Evolutionary conservation across 2,888 invertebrate genomes (phyloP), one percentile per base, ranked within the genome.

Genomic region (Macrophya annulata): DNA sequence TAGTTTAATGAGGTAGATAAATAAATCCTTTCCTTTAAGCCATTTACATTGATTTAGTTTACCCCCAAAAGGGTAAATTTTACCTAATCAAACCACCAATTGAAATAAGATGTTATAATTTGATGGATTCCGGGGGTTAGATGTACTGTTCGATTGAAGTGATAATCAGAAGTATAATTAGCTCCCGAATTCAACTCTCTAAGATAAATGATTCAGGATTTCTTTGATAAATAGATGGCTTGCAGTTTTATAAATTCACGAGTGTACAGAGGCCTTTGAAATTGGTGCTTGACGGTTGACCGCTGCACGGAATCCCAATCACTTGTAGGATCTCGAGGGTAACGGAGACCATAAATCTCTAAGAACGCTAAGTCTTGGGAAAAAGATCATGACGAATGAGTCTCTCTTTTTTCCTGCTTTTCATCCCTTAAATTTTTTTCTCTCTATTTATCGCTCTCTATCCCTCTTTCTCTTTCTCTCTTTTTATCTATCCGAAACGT

Each of bases 401-500:
- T 40, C 40, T 71, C 40, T 40, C 37, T 71, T 71, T 37, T 40
- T 71, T 71, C 37, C 71, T 71, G 71, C 40, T 71, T 71, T 71
- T 71, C 37, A 71, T 71, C 71, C 71, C 17, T 82, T 43, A 25
- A 51, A 71, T 72, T 82, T 85, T 37, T 17, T 9, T 43, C 71
- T 15, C 45, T 83, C 25, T 21, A 17, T 81, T 65, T 21, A 84
- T 71, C 59, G n/a, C 43, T 76, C 48, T 37, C 77, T 62, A 1
- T 40, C n/a, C 40, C 68, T 68, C 31, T 79, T 74, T 76, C 72
- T 21, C 25, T 48, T 10, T 25, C 59, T 74, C 83, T 59, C 59
- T 81, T 85, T 51, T 17, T 17, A 51, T 51, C 17, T 51, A 0
- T 51, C 51, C 17, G 4, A 79, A 86, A 86, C n/a, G n/a, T n/a